Base-by-base conservation (phyloP, 1,140 invertebrate genomes). In the Neuroterus valhalla region DNA sequence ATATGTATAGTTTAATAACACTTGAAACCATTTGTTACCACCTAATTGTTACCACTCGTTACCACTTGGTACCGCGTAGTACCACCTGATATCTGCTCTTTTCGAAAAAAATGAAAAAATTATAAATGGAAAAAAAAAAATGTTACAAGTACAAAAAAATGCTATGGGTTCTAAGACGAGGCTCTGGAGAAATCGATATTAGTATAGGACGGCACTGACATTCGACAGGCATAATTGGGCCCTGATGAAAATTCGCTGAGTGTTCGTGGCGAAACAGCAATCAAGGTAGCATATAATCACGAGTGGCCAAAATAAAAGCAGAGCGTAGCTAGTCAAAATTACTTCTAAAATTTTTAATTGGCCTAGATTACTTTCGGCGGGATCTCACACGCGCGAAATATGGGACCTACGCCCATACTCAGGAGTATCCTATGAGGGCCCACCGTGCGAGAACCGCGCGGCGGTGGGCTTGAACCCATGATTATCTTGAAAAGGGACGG, bases 271-370 rank as follows among this genome's bases (percentile, higher is more conserved):
- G 78, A 84, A 81, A 84, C 77, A 74, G 82, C 79, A 85, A 85
- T 85, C 79, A 83, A 76, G 73, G 69, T 72, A 76, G 77, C 71
- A 66, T 81, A 82, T 82, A 82, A 82, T 84, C 83, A 86, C 70
- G 71, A 55, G 70, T 70, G 70, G 78, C 75, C 74, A 74, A 79
- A 73, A 78, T 55, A 82, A 79, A 78, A 85, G 42, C 69, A 14
- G 62, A 66, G 55, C 69, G 55, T 52, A 69, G 74, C 72, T 74
- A 38, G 31, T 78, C 73, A 75, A 82, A 73, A 84, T 82, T 78
- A 19, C 55, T 78, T 71, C 81, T 78, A 78, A 76, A 85, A 86
- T 83, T 84, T 87, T 87, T 86, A 87, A 88, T 86, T 86, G 82
- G 77, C 78, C 81, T 85, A 84, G 85, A 83, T 78, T 77, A 78